These are phyloP conservation scores for Cenopis cana DNA, from an alignment of 2,888 invertebrate species.

Conservation along the genomic window DNA sequence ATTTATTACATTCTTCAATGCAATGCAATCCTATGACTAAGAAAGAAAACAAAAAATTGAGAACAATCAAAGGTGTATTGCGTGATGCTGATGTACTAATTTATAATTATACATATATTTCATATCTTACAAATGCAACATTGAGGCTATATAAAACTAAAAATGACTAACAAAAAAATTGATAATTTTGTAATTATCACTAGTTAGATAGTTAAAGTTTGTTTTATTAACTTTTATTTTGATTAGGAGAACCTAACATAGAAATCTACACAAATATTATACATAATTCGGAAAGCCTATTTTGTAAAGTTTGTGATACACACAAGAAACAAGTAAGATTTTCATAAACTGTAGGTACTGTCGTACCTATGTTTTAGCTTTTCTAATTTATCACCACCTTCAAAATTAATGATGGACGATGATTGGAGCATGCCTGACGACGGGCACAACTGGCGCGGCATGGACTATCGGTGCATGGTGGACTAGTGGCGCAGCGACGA, in stretches of 20 bases:
- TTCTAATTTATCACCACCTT: not conserved
- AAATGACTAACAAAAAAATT: not conserved
- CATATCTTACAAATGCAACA: slow-evolving; percentile 1
- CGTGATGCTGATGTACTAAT: not conserved
- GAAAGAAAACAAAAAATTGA: not conserved
- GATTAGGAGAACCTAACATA: too few species aligned
- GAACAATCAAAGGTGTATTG: not conserved
- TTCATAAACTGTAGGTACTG: not conserved
- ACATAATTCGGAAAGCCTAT: not conserved
- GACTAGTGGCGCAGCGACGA: slow-evolving; percentile 50
- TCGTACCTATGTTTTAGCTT: not conserved
- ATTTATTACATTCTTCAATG: slow-evolving; percentile 1
- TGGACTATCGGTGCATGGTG: slow-evolving; percentile 56
- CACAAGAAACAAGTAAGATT: not conserved
- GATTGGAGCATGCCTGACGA: slow-evolving; percentile 67
- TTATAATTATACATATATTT: not conserved
- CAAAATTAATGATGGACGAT: slow-evolving; percentile 68
- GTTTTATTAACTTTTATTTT: not conserved
- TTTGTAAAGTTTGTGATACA: not conserved
- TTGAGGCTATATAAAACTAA: not conserved
- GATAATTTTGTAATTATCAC: not conserved
- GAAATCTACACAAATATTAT: too few species aligned
- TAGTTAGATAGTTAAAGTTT: not conserved
- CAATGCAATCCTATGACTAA: not conserved
- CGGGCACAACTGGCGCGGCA: slow-evolving; percentile 61